Evolutionary conservation across 2,113 vertebrate genomes (phyloP).

Genomic region (Speoplatyrhinus poulsoni): DNA sequence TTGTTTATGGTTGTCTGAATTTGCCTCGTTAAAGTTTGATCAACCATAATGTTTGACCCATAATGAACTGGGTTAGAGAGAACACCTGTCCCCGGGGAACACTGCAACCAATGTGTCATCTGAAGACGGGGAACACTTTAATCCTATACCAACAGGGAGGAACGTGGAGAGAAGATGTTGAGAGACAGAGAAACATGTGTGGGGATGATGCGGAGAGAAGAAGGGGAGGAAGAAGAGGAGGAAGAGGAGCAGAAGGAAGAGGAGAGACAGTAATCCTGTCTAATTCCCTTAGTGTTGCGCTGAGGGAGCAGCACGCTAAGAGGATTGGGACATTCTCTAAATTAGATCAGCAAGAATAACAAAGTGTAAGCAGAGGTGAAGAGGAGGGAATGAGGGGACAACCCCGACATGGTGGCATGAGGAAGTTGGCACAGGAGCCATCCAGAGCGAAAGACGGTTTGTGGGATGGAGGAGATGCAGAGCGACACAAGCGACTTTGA

Average conservation of each 20-base stretch:
- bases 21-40: conserved; percentile 60
- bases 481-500: neutral
- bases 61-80: conserved; percentile 43
- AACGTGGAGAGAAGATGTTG: conserved; percentile 43
- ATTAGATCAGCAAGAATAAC: conserved; percentile 87
- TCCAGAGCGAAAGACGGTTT: neutral
- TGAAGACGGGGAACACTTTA: conserved; percentile 53
- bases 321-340: conserved; percentile 86
- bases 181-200: conserved; percentile 30
- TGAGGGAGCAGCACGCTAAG: conserved; percentile 81
- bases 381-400: conserved; percentile 33
- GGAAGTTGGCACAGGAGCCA: neutral
- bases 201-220: conserved; percentile 30
- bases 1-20: conserved; percentile 32
- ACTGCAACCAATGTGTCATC: conserved; percentile 75
- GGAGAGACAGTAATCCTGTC: conserved; percentile 78
- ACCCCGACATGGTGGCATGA: conserved; percentile 31
- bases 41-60: conserved; percentile 66
- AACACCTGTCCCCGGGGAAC: conserved; percentile 68
- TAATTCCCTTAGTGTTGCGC: conserved; percentile 85
- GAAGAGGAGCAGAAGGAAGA: conserved; percentile 40
- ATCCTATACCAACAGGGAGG: conserved; percentile 62
- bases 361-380: conserved; percentile 66
- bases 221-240: conserved; percentile 27
- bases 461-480: neutral